Conservation (phyloP, 2,113 vertebrate genomes). For the Pedionomus torquatus region DNA sequence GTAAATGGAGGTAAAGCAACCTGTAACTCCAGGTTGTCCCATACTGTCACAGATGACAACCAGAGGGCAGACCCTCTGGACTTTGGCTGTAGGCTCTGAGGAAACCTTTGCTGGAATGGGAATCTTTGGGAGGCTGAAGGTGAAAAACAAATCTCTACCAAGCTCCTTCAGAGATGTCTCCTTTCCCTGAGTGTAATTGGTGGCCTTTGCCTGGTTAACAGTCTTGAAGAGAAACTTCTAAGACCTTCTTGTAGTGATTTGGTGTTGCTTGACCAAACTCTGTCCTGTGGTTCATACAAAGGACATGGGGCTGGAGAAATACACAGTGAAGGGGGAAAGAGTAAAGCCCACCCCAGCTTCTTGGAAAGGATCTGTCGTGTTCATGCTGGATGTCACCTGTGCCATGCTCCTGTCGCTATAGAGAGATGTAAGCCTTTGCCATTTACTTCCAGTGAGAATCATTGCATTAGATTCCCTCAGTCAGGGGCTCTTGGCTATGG, state of each 20-base stretch:
- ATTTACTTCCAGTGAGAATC: background rate
- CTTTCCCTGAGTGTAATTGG: background rate
- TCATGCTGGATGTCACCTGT: background rate
- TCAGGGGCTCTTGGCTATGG: background rate
- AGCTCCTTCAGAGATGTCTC: background rate
- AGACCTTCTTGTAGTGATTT: background rate
- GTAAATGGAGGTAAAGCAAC: background rate
- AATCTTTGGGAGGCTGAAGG: background rate
- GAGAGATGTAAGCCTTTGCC: background rate
- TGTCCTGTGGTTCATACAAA: background rate
- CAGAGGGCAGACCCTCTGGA: background rate
- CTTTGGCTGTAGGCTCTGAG: background rate
- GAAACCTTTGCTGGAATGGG: background rate
- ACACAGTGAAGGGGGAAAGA: background rate
- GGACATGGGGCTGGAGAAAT: background rate
- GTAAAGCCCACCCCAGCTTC: accelerated
- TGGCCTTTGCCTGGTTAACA: background rate
- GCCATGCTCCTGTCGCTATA: background rate
- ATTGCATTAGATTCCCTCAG: background rate
- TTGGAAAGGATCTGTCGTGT: accelerated
- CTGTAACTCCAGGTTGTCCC: background rate
- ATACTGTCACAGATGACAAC: background rate
- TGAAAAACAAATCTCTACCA: background rate
- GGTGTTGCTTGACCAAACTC: background rate
- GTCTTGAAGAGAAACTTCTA: background rate